Percentiles rank a stretch among this genome's conserved stretches.
These are phyloP conservation scores for Lasioglossum oenotherae DNA, from an alignment of 2,888 invertebrate genomes.

Conservation along the genomic window DNA sequence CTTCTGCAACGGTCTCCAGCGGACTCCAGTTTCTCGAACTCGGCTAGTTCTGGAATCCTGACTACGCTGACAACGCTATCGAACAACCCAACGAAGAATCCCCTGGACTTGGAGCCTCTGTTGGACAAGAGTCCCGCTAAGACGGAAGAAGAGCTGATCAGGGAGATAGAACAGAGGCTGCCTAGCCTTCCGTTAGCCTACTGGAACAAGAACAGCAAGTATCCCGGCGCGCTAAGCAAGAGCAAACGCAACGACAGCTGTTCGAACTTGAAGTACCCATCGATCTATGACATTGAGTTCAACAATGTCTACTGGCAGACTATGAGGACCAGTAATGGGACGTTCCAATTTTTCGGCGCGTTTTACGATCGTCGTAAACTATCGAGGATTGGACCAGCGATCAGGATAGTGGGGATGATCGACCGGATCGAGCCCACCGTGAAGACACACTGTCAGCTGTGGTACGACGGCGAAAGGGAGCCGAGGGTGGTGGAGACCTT, in stretches of 20 bases:
- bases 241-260: constrained; percentile 88
- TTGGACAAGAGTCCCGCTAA: constrained; percentile 87
- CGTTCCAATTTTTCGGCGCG: constrained; percentile 95
- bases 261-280: constrained; percentile 89
- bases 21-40: constrained; percentile 67
- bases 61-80: constrained; percentile 75
- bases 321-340: constrained; percentile 92
- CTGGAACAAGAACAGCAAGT: constrained; percentile 91
- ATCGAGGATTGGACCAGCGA: constrained; percentile 92
- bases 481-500: constrained; percentile 92
- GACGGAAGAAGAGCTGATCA: constrained; percentile 90
- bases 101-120: constrained; percentile 86
- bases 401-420: constrained; percentile 94
- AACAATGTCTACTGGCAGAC: constrained; percentile 98
- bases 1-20: constrained; percentile 85
- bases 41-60: constrained; percentile 57
- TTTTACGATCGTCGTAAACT: constrained; percentile 93
- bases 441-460: constrained; percentile 94
- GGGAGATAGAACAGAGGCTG: constrained; percentile 91
- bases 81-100: constrained; percentile 83
- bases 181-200: constrained; percentile 94
- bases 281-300: constrained; percentile 95
- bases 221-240: constrained; percentile 75
- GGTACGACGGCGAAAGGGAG: constrained; percentile 94
- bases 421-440: constrained; percentile 94